Evolutionary conservation across 2,113 vertebrate genomes (phyloP).

Genomic region (Boleophthalmus pectinirostris): DNA sequence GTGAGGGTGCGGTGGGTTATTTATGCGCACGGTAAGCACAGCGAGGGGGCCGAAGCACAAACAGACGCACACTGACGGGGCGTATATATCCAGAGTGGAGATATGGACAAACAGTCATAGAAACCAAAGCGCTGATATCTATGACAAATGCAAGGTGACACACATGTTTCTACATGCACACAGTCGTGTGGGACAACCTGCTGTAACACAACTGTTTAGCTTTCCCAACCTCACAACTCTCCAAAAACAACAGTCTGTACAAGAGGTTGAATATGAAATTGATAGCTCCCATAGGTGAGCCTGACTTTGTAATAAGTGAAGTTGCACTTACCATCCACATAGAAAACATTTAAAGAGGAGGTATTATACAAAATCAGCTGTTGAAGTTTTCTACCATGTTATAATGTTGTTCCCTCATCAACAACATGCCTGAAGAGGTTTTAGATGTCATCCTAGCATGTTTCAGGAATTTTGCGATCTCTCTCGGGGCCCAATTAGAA

Average conservation of each 20-base stretch:
- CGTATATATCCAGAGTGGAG: slow-evolving; percentile 21
- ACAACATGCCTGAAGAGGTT: too few relatives aligned
- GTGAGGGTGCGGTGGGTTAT: slow-evolving; percentile 49
- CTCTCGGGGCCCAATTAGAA: too few relatives aligned
- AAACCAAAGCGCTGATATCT: slow-evolving; percentile 22
- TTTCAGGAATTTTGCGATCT: too few relatives aligned
- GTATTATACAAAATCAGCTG: too few relatives aligned
- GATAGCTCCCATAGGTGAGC: not conserved
- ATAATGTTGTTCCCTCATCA: too few relatives aligned
- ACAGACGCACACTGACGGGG: slow-evolving; percentile 47
- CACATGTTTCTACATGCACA: slow-evolving; percentile 46
- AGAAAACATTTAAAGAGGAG: not conserved
- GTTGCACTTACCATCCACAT: not conserved
- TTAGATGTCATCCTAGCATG: too few relatives aligned
- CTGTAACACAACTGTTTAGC: not conserved
- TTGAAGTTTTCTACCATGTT: too few relatives aligned
- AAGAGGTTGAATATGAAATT: not conserved
- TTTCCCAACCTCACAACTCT: not conserved
- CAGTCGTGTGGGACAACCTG: not conserved
- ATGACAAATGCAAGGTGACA: slow-evolving; percentile 54
- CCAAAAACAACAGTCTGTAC: not conserved
- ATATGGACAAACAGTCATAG: slow-evolving; percentile 34
- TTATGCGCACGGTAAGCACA: slow-evolving; percentile 34
- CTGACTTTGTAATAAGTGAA: not conserved
- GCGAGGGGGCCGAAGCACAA: not conserved